phyloP scores from a whole-genome alignment of 2,888 invertebrate genomes.

The Heterodera filipjevi region DNA sequence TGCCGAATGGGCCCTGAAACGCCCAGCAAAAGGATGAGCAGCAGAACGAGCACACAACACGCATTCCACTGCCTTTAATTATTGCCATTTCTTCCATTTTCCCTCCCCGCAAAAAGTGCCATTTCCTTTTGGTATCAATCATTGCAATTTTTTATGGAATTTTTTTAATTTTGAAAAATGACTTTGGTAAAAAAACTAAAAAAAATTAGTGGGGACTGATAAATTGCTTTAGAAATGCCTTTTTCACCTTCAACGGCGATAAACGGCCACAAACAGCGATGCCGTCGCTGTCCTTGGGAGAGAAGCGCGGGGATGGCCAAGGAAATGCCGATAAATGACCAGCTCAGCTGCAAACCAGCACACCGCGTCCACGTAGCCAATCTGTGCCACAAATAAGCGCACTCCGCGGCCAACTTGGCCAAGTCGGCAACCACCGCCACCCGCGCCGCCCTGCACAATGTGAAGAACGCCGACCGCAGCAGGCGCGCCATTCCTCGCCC shows the following conservation, averaged over 20 bases:
- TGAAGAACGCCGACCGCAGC: constrained; percentile 37
- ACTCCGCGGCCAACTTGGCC: constrained; percentile 34
- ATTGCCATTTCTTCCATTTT: neutral
- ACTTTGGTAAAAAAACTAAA: too few relatives aligned
- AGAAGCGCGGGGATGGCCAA: constrained; percentile 19
- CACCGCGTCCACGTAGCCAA: constrained; percentile 43
- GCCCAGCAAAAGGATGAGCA: constrained; percentile 30
- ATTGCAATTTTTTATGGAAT: too few relatives aligned
- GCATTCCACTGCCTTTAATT: constrained; percentile 19
- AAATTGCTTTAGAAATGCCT: too few relatives aligned
- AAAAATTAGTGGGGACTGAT: too few relatives aligned
- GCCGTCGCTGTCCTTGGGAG: constrained; percentile 32
- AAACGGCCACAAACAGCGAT: constrained; percentile 41
- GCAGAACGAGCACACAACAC: constrained; percentile 23
- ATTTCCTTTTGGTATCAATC: too few relatives aligned
- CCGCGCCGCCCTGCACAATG: constrained; percentile 43
- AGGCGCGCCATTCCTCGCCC: constrained; percentile 44
- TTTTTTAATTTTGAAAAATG: too few relatives aligned
- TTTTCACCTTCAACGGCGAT: constrained; percentile 41
- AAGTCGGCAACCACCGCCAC: constrained; percentile 34
- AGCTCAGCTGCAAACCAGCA: constrained; percentile 37
- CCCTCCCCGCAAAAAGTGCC: too few relatives aligned
- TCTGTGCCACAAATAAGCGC: constrained; percentile 38
- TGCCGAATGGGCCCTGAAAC: constrained; percentile 20
- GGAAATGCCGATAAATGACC: constrained; percentile 33